Evolutionary conservation across 2,888 invertebrate species (phyloP), one percentile per base, ranked within the genome.

Genomic region (Atethmia centrago): DNA sequence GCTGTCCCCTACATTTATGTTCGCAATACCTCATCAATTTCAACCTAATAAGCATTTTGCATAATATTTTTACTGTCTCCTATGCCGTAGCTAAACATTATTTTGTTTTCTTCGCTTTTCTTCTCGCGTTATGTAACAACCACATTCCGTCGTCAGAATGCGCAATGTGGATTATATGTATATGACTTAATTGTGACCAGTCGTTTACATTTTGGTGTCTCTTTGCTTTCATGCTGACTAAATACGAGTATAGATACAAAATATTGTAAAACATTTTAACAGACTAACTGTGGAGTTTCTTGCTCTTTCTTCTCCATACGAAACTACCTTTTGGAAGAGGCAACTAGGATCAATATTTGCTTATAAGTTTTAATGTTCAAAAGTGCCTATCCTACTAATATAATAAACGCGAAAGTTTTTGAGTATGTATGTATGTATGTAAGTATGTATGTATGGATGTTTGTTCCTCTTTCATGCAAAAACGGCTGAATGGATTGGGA

Each of bases 111-210:
- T 28, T 58, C 4, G 16, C 16, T 16, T 59, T 53, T 74, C 12
- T 73, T 63, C 51, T 42, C 16, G 16, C 12, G 42, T 3, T 31
- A 31, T 16, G 14, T 55, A 70, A 69, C 25, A 25, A 31, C 19
- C 5, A 45, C 69, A 68, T 70, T 70, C 70, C 19, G 19, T 10
- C 14, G 12, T 69, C 5, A 31, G 31, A 55, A 51, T 36, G 3
- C 2, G 9, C 0, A 56, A 31, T 55, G 53, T 28, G 8, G 53
- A 55, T 1, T 55, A 16, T 28, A 16, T 53, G 45, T 31, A 16
- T 53, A 62, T 31, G 19, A 31, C 10, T 5, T 10, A 31, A 5
- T 5, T 31, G 31, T 31, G 4, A 21, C 12, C 5, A n/a, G 10
- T 31, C 21, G 45, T 28, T 63, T 47, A 1, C 21, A 63, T 47